These are phyloP conservation scores for Nautilus pompilius DNA, from an alignment of 1,140 invertebrate species.

Conservation along the genomic window DNA sequence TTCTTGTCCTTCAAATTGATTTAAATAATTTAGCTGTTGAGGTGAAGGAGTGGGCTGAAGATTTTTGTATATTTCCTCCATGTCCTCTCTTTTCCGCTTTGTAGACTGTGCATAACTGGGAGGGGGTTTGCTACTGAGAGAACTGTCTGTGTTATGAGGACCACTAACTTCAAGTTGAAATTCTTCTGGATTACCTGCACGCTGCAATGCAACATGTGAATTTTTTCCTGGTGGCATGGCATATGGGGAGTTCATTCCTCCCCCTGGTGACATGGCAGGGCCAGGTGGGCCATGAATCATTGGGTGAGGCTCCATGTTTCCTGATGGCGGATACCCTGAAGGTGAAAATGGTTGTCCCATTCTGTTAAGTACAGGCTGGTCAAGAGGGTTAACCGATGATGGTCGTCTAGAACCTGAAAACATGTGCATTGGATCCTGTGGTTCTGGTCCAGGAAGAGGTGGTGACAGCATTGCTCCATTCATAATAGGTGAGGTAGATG, in stretches of 20 bases:
- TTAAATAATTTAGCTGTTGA: conserved; percentile 92
- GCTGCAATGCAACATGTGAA: conserved; percentile 35
- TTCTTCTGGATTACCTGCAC: conserved; percentile 51
- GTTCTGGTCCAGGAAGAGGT: background rate
- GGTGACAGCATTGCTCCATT: conserved; percentile 25
- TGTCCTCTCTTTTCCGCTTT: conserved; percentile 49
- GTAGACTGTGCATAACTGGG: conserved; percentile 51
- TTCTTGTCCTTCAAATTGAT: conserved; percentile 94
- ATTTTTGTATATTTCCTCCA: conserved; percentile 61
- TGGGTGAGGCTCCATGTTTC: conserved; percentile 22
- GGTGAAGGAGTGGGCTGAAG: conserved; percentile 94
- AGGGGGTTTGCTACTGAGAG: conserved; percentile 42
- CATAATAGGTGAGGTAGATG: conserved; percentile 43
- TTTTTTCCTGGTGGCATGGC: conserved; percentile 24
- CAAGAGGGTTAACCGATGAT: conserved; percentile 12
- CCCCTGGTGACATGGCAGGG: conserved; percentile 18
- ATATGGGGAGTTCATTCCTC: conserved; percentile 17
- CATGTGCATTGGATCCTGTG: conserved; percentile 21
- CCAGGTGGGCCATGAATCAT: conserved; percentile 34
- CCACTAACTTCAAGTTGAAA: conserved; percentile 38
- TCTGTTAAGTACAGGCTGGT: conserved; percentile 13
- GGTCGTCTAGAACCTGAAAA: conserved; percentile 15
- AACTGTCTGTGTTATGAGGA: conserved; percentile 13
- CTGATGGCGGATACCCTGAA: conserved; percentile 30
- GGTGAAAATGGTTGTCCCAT: conserved; percentile 26